Percentiles rank a stretch among this genome's conserved stretches.
phyloP scores from a whole-genome alignment of 35 echinoderm and acorn worm genomes.

The Strongylocentrotus purpuratus region DNA sequence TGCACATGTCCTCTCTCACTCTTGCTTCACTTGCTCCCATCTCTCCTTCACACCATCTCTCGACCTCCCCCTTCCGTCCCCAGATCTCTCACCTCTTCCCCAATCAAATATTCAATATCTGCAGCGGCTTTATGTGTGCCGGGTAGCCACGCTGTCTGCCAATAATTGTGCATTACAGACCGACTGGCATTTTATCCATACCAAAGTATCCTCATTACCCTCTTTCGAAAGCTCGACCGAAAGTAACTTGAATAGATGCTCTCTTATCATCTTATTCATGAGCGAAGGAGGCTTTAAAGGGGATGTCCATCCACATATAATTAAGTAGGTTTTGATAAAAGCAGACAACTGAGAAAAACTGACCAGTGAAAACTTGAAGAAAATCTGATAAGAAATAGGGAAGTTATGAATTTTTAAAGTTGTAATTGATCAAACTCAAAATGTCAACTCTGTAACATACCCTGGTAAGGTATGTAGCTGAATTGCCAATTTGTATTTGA shows the following conservation, averaged over 20 bases:
- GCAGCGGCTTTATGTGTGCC: background rate
- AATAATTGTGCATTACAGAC: background rate
- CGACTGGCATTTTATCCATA: background rate
- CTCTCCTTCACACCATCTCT: background rate
- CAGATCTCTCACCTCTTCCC: background rate
- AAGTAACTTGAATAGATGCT: background rate
- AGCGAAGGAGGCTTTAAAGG: background rate
- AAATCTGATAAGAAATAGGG: no score
- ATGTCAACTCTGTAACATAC: no score
- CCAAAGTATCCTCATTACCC: background rate
- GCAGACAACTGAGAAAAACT: no score
- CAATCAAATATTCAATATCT: constrained; percentile 14
- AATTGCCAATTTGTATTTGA: no score
- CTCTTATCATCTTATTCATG: background rate
- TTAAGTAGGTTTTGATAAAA: no score
- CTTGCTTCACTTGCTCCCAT: background rate
- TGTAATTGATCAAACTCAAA: no score
- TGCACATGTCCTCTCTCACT: background rate
- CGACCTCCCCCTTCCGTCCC: background rate
- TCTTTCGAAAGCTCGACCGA: background rate
- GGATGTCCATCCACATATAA: no score
- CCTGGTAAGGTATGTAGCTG: no score
- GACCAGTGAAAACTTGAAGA: no score
- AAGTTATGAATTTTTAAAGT: no score
- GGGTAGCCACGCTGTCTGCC: background rate